These are phyloP conservation scores for Nephrotoma guestfalica DNA, from an alignment of 2,888 invertebrate species.

Conservation along the genomic window DNA sequence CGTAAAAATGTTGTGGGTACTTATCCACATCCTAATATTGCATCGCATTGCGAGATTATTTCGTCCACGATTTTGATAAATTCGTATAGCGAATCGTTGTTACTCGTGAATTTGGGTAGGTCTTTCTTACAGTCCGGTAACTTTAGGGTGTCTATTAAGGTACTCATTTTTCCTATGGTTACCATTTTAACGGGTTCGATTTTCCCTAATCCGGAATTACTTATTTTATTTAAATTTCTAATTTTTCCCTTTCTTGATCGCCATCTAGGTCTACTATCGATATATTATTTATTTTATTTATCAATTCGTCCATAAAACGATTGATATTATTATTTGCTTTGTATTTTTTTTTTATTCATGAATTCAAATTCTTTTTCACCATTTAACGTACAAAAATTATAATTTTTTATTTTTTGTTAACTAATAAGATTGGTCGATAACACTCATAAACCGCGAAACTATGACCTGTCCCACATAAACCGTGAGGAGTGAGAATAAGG, in stretches of 20 bases:
- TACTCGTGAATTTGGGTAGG: background rate
- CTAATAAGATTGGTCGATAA: too few species aligned
- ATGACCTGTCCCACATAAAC: background rate
- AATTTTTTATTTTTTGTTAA: background rate
- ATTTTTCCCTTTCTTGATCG: too few species aligned
- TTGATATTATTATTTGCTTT: too few species aligned
- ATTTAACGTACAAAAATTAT: background rate
- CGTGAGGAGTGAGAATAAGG: background rate
- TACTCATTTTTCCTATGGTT: background rate
- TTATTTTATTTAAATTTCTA: background rate
- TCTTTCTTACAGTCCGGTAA: background rate
- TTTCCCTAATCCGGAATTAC: background rate
- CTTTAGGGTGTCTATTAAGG: background rate
- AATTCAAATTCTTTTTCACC: background rate
- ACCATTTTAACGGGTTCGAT: background rate
- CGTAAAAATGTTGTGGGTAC: background rate
- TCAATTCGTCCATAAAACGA: background rate
- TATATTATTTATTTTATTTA: background rate
- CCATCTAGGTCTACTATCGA: background rate
- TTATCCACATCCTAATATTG: background rate
- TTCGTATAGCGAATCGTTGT: background rate
- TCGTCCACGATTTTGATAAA: background rate
- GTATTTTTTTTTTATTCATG: too few species aligned
- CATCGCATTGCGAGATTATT: background rate
- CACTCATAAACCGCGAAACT: background rate